Conservation (phyloP, 1,140 invertebrate genomes). For the Caenorhabditis inopinata region DNA sequence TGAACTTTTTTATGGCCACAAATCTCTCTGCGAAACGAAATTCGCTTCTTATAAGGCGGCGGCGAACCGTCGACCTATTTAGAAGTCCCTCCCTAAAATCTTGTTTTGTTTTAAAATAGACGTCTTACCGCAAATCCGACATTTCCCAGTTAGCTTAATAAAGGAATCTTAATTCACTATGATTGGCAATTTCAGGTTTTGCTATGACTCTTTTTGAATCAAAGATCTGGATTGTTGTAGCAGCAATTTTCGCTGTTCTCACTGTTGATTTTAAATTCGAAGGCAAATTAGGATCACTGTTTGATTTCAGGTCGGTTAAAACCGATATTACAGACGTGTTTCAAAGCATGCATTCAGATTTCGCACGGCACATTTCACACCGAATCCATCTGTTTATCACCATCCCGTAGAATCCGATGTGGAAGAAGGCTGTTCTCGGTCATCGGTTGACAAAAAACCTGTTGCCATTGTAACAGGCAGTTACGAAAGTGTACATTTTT, state of each 20-base stretch:
- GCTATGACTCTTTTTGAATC: not conserved
- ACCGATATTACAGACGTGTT: too few species aligned
- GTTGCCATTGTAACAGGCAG: not conserved
- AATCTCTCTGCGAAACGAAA: slow-evolving; percentile 6
- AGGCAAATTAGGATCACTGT: not conserved
- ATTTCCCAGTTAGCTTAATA: not conserved
- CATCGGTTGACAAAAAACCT: not conserved
- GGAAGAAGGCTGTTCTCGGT: not conserved
- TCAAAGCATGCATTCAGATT: too few species aligned
- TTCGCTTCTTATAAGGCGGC: not conserved
- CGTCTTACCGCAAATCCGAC: not conserved
- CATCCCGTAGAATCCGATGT: not conserved
- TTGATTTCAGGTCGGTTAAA: not conserved
- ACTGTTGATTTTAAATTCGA: not conserved
- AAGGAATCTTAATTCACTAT: not conserved
- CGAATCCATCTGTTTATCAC: too few species aligned
- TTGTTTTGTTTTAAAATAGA: slow-evolving; percentile 10
- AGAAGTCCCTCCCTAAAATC: not conserved
- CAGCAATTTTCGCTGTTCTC: not conserved
- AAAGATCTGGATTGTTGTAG: not conserved
- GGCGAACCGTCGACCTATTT: slow-evolving; percentile 15
- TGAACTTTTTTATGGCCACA: not conserved
- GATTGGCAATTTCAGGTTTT: too few species aligned
- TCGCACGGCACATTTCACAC: too few species aligned
- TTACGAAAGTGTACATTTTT: not conserved